Evolutionary conservation across 2,888 invertebrate genomes (phyloP).

Genomic region (Molorchus minor): DNA sequence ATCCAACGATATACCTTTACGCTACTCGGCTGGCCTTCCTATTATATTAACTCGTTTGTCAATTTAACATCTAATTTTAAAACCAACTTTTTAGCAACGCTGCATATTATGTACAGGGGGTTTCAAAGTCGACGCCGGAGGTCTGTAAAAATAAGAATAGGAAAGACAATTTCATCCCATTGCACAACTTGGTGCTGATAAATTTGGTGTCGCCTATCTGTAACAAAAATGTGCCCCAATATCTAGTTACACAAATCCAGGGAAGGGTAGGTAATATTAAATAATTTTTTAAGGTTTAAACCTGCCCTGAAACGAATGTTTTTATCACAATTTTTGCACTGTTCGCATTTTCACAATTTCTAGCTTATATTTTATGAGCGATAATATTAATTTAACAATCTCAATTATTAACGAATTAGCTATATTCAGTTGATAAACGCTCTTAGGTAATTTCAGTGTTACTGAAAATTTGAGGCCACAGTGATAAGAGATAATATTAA

Average conservation of each 20-base stretch:
- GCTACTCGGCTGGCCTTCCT: conserved; percentile 40
- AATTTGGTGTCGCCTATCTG: too few relatives aligned
- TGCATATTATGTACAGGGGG: too few relatives aligned
- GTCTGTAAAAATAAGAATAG: too few relatives aligned
- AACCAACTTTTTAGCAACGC: conserved; percentile 30
- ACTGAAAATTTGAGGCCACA: conserved; percentile 19
- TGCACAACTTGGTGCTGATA: too few relatives aligned
- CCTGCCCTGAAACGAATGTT: too few relatives aligned
- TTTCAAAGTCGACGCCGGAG: too few relatives aligned
- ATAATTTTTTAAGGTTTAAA: too few relatives aligned
- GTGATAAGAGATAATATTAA: conserved; percentile 12
- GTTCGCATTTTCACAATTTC: conserved; percentile 10
- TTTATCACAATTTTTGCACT: too few relatives aligned
- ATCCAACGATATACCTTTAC: conserved; percentile 49
- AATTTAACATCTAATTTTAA: conserved; percentile 48
- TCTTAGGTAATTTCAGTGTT: conserved; percentile 20
- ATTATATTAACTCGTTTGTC: conserved; percentile 54
- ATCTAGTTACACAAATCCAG: too few relatives aligned
- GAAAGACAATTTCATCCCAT: too few relatives aligned
- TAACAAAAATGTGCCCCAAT: too few relatives aligned
- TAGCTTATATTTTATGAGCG: conserved; percentile 14
- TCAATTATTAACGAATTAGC: conserved; percentile 24
- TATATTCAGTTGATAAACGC: conserved; percentile 23
- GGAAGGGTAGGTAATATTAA: too few relatives aligned
- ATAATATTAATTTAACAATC: conserved; percentile 27